A percentile compares a stretch with the other conserved stretches of the same genome.
These are phyloP conservation scores for Bombylius major DNA, from an alignment of 2,888 invertebrate species.

Conservation along the genomic window DNA sequence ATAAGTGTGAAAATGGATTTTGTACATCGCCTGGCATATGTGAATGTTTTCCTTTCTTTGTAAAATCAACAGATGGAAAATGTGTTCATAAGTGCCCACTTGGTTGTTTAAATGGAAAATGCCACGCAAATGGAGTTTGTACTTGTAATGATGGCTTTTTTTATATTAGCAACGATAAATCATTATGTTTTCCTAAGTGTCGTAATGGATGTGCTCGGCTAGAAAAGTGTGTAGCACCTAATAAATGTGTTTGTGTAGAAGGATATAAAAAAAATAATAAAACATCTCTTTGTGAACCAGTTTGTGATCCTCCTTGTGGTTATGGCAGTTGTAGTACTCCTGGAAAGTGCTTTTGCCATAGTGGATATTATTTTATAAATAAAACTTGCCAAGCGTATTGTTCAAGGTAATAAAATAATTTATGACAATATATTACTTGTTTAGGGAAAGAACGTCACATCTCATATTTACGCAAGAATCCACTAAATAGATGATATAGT, in stretches of 20 bases:
- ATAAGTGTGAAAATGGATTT: slow-evolving; percentile 38
- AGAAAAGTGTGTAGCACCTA: background rate
- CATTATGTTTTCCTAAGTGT: slow-evolving; percentile 50
- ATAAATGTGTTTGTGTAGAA: slow-evolving; percentile 11
- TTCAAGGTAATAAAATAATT: too few relatives aligned
- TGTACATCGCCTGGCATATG: slow-evolving; percentile 45
- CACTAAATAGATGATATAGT: too few relatives aligned
- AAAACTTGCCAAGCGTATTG: too few relatives aligned
- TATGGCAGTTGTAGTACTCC: too few relatives aligned
- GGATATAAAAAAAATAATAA: slow-evolving; percentile 19
- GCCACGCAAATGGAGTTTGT: slow-evolving; percentile 47
- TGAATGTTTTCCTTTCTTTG: slow-evolving; percentile 26
- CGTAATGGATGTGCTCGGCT: slow-evolving; percentile 24
- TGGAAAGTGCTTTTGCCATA: too few relatives aligned
- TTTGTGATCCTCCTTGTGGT: slow-evolving; percentile 25
- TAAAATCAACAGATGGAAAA: slow-evolving; percentile 28
- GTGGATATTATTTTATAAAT: too few relatives aligned
- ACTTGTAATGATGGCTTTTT: slow-evolving; percentile 46
- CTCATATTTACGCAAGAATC: too few relatives aligned
- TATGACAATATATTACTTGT: too few relatives aligned
- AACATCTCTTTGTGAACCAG: too few relatives aligned
- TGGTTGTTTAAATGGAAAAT: slow-evolving; percentile 48
- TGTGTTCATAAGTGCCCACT: slow-evolving; percentile 32
- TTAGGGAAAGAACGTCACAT: too few relatives aligned
- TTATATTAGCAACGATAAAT: slow-evolving; percentile 40